These are phyloP conservation scores for Ostrea denselamellosa DNA, from an alignment of 1,140 invertebrate genomes.

Conservation along the genomic window DNA sequence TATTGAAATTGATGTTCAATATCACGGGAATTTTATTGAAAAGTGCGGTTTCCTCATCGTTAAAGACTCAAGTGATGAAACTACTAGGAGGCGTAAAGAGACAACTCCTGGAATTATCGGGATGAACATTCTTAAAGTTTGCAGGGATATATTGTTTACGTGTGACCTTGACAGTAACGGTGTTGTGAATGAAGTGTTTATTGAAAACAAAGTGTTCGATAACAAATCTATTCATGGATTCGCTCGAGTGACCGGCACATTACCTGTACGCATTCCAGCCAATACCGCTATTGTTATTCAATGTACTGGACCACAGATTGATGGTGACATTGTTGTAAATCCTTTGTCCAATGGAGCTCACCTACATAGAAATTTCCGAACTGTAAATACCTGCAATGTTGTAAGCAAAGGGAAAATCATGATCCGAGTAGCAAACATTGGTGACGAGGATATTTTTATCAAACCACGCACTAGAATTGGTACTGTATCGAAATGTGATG, in stretches of 20 bases:
- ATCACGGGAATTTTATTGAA: not conserved
- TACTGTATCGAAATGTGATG: not conserved
- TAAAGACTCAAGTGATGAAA: constrained; percentile 23
- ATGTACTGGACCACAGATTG: not conserved
- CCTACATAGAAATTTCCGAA: not conserved
- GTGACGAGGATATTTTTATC: constrained; percentile 43
- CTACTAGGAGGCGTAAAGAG: constrained; percentile 33
- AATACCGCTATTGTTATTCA: constrained; percentile 22
- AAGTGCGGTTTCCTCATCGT: constrained; percentile 42
- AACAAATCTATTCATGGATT: not conserved
- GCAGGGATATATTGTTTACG: constrained; percentile 33
- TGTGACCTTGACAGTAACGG: not conserved
- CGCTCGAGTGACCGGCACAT: constrained; percentile 15
- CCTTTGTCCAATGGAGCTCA: constrained; percentile 19
- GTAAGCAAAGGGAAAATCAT: constrained; percentile 26
- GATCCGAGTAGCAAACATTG: constrained; percentile 36
- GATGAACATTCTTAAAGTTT: constrained; percentile 36
- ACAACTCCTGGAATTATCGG: constrained; percentile 25
- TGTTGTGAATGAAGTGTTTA: constrained; percentile 33
- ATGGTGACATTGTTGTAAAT: constrained; percentile 36
- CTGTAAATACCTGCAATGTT: constrained; percentile 24
- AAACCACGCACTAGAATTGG: constrained; percentile 1
- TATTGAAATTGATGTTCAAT: constrained; percentile 33
- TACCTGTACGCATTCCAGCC: constrained; percentile 36
- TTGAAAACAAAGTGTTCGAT: not conserved